A percentile compares a stretch with the other conserved stretches of the same genome.
Evolutionary conservation across 92 coral and sea anemone genomes (phyloP).

Genomic region (Palythoa grandiflora): DNA sequence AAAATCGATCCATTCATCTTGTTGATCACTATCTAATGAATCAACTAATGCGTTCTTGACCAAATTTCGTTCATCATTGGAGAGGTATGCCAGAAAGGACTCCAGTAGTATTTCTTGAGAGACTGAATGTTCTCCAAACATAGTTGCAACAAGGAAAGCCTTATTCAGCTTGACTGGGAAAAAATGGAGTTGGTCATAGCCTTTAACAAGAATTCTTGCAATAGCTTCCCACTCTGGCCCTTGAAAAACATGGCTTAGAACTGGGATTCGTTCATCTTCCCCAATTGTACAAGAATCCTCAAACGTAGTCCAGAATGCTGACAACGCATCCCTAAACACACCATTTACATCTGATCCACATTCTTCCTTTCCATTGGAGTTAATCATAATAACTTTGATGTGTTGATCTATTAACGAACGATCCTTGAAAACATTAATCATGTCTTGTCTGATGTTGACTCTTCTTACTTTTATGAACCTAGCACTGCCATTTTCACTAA

Average conservation of each 20-base stretch:
- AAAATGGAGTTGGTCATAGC: constrained; percentile 61
- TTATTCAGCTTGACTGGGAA: constrained; percentile 66
- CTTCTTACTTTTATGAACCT: neutral
- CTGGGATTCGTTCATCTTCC: constrained; percentile 65
- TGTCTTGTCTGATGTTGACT: constrained; percentile 3
- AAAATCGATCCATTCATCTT: constrained; percentile 29
- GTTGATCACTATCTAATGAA: neutral
- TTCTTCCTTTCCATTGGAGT: neutral
- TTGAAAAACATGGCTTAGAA: constrained; percentile 53
- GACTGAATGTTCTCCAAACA: constrained; percentile 51
- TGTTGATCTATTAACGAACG: neutral
- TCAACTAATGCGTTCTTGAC: constrained; percentile 16
- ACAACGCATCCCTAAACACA: constrained; percentile 73
- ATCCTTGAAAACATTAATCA: constrained; percentile 17
- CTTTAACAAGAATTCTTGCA: constrained; percentile 70
- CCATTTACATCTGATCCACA: constrained; percentile 55
- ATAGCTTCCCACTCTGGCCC: constrained; percentile 73
- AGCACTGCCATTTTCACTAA: neutral
- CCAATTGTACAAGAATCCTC: constrained; percentile 61
- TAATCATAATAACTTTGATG: neutral
- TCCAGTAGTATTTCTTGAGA: constrained; percentile 47
- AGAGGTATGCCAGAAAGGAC: constrained; percentile 52
- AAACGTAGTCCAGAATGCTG: constrained; percentile 74
- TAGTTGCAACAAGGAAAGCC: constrained; percentile 31
- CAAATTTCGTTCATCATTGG: constrained; percentile 58